phyloP scores from a whole-genome alignment of 1,140 invertebrate species.

The Notospermus geniculatus region DNA sequence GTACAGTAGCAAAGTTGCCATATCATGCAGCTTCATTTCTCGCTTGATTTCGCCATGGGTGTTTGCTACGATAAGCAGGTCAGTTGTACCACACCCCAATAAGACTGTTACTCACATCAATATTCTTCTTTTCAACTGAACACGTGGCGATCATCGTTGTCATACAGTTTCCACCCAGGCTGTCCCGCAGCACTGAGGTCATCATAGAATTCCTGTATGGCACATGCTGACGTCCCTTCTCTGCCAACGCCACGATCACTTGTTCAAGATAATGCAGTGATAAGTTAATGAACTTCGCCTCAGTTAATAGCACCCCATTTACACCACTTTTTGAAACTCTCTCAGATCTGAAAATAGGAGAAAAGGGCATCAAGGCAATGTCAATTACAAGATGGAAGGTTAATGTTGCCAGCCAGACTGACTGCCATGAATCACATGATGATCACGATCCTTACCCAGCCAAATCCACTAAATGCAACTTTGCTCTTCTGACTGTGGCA shows the following conservation, averaged over 20 bases:
- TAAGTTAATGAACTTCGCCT: slow-evolving; percentile 68
- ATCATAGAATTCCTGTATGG: slow-evolving; percentile 69
- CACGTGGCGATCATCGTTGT: slow-evolving; percentile 69
- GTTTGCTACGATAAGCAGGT: too few relatives aligned
- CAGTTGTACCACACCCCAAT: too few relatives aligned
- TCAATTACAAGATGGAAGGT: slow-evolving; percentile 1
- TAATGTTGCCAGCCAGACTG: too few relatives aligned
- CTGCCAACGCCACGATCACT: slow-evolving; percentile 65
- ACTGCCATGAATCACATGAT: too few relatives aligned
- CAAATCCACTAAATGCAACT: slow-evolving; percentile 67
- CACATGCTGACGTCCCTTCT: slow-evolving; percentile 62
- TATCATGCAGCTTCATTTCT: too few relatives aligned
- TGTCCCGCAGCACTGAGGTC: slow-evolving; percentile 66
- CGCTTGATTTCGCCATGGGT: too few relatives aligned
- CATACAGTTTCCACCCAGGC: slow-evolving; percentile 67
- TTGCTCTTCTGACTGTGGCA: slow-evolving; percentile 60
- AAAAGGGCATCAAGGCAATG: not conserved
- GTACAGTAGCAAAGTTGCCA: too few relatives aligned
- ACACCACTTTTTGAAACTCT: slow-evolving; percentile 56
- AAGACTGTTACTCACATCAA: slow-evolving; percentile 53
- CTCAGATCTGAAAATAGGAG: slow-evolving; percentile 52
- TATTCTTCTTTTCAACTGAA: slow-evolving; percentile 59
- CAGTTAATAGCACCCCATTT: slow-evolving; percentile 61
- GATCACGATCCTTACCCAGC: slow-evolving; percentile 60
- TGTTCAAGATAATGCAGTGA: slow-evolving; percentile 70